phyloP scores from a whole-genome alignment of 1,140 invertebrate species.

The Panulirus ornatus region DNA sequence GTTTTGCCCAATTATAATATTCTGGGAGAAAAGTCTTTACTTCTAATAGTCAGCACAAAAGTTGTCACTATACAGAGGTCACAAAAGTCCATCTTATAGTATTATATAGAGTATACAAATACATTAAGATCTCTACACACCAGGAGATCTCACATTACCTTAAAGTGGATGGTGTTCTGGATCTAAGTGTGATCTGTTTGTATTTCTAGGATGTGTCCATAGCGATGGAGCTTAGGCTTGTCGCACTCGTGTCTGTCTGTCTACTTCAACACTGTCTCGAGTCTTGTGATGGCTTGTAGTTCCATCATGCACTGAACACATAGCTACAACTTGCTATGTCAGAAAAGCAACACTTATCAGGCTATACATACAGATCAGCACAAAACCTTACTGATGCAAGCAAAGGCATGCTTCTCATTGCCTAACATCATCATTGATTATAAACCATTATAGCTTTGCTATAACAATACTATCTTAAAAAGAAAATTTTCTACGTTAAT shows the following conservation, averaged over 20 bases:
- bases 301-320: slow-evolving; percentile 68
- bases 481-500: too few relatives aligned
- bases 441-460: not conserved
- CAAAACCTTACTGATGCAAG: slow-evolving; percentile 24
- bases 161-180: slow-evolving; percentile 30
- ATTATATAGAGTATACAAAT: not conserved
- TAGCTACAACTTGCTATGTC: slow-evolving; percentile 64
- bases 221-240: slow-evolving; percentile 40
- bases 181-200: slow-evolving; percentile 59
- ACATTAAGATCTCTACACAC: not conserved
- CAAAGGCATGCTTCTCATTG: slow-evolving; percentile 56
- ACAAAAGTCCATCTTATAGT: not conserved
- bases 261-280: slow-evolving; percentile 69
- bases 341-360: slow-evolving; percentile 69
- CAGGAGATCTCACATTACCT: slow-evolving; percentile 56
- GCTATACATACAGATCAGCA: slow-evolving; percentile 41
- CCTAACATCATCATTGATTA: slow-evolving; percentile 9
- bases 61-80: not conserved
- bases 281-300: slow-evolving; percentile 65
- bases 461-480: not conserved
- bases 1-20: not conserved
- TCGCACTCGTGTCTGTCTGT: slow-evolving; percentile 65
- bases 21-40: not conserved
- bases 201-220: slow-evolving; percentile 45
- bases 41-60: not conserved